Conservation (phyloP, 2,797 vertebrate genomes). For the Cryptoprocta ferox region DNA sequence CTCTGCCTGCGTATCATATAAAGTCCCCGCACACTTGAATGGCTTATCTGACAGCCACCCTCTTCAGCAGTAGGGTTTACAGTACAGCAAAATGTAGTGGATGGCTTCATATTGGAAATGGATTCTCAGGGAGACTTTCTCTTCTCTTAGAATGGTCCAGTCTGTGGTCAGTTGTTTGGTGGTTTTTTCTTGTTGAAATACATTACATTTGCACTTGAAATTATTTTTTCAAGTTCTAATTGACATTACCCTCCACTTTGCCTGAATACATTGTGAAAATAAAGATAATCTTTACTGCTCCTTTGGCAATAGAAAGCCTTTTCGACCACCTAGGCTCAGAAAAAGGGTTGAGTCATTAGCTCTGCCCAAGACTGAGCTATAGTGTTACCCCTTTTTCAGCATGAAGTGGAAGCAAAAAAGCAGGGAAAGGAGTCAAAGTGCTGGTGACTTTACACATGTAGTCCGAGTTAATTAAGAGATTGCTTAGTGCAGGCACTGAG, state of each 20-base stretch:
- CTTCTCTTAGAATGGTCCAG: not conserved
- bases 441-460: not conserved
- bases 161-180: not conserved
- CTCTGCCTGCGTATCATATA: not conserved
- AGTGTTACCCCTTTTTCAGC: not conserved
- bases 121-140: not conserved
- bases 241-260: conserved; percentile 38
- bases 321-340: not conserved
- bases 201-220: conserved; percentile 48
- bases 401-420: not conserved
- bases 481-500: not conserved
- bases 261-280: not conserved
- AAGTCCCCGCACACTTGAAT: not conserved
- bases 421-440: not conserved
- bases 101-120: conserved; percentile 9
- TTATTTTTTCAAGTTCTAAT: conserved; percentile 33
- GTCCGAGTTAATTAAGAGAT: not conserved
- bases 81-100: not conserved
- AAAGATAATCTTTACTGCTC: conserved; percentile 19
- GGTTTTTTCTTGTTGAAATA: conserved; percentile 18
- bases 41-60: not conserved
- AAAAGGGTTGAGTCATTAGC: not conserved
- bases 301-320: not conserved
- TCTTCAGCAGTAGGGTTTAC: not conserved
- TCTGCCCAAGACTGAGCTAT: not conserved